These are phyloP conservation scores for Arrhamphus sclerolepis DNA, from an alignment of 2,797 vertebrate genomes.

Conservation along the genomic window DNA sequence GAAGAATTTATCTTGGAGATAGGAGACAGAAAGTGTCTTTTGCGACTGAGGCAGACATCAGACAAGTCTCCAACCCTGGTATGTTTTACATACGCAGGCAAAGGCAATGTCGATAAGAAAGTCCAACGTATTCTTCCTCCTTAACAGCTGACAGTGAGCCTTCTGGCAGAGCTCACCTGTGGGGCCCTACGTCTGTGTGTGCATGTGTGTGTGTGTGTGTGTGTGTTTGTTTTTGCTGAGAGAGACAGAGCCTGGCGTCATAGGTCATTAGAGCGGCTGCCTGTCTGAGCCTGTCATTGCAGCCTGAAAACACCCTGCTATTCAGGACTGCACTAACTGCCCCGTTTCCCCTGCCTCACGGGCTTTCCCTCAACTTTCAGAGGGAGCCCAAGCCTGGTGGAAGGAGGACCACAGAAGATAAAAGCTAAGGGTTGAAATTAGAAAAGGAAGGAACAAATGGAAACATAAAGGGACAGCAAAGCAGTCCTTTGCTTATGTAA, in stretches of 20 bases:
- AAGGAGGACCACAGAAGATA: conserved; percentile 41
- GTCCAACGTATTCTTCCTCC: conserved; percentile 34
- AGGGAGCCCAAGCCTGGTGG: conserved; percentile 40
- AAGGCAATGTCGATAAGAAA: conserved; percentile 40
- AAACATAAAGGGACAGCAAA: conserved; percentile 16
- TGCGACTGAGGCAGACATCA: conserved; percentile 52
- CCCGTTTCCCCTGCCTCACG: conserved; percentile 55
- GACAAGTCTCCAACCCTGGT: conserved; percentile 20
- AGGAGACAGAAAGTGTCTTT: conserved; percentile 64
- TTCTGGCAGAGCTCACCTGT: conserved; percentile 75
- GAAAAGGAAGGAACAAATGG: conserved; percentile 11
- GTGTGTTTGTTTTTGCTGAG: conserved; percentile 75
- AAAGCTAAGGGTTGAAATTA: conserved; percentile 13
- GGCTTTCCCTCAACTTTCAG: conserved; percentile 34
- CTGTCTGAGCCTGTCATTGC: conserved; percentile 83
- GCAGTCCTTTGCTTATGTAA: background rate
- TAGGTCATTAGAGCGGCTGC: conserved; percentile 84
- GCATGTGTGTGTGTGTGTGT: conserved; percentile 23
- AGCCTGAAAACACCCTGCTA: conserved; percentile 81
- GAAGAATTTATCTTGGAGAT: conserved; percentile 63
- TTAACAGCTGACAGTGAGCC: conserved; percentile 67
- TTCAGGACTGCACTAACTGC: conserved; percentile 71
- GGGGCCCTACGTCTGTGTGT: conserved; percentile 41
- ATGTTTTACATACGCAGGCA: conserved; percentile 45
- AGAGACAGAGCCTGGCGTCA: conserved; percentile 81